A percentile compares a stretch with the other conserved stretches of the same genome.
Evolutionary conservation across 2,888 invertebrate genomes (phyloP).

Genomic region (Xanthia icteritia): DNA sequence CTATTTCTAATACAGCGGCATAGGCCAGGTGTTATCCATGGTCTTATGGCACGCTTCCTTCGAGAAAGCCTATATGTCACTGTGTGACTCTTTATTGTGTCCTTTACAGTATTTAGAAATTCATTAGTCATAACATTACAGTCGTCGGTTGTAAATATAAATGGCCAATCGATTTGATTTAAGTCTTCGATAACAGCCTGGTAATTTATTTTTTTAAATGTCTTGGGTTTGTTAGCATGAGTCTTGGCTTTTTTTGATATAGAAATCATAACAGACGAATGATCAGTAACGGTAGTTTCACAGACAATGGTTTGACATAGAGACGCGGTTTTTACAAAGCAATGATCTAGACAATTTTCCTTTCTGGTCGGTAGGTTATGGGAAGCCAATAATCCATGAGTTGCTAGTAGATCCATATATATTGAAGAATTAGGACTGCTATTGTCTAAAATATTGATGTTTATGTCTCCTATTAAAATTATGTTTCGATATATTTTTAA

Average conservation of each 20-base stretch:
- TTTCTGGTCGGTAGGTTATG: neutral
- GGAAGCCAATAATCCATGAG: neutral
- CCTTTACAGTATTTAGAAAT: neutral
- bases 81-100: neutral
- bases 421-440: neutral
- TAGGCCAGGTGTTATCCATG: no score
- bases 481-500: neutral
- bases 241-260: neutral
- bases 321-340: neutral
- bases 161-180: neutral
- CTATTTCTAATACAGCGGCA: no score
- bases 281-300: neutral
- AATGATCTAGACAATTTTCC: neutral
- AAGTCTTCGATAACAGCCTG: neutral
- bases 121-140: neutral
- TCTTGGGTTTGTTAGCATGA: neutral
- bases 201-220: neutral
- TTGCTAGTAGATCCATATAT: neutral
- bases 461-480: slow-evolving; percentile 2
- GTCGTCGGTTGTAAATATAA: neutral
- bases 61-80: no score
- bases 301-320: neutral
- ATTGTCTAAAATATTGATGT: neutral
- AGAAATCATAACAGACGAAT: neutral
- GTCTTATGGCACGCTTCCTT: no score